phyloP scores from a whole-genome alignment of 2,797 vertebrate genomes.

The Sebastiscus albofasciatus region DNA sequence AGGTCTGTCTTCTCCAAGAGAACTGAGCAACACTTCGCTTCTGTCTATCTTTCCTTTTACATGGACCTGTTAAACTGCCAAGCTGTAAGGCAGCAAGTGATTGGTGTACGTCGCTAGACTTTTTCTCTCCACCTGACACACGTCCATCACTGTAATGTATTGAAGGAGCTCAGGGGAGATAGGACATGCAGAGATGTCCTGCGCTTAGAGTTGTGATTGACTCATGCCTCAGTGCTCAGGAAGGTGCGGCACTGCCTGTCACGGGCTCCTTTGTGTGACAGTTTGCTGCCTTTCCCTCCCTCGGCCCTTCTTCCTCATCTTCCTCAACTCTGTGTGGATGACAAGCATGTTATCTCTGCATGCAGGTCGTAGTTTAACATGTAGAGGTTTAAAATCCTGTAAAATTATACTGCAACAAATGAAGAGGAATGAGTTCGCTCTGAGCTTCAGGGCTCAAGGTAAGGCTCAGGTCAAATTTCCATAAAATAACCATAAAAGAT shows the following conservation, averaged over 20 bases:
- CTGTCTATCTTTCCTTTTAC: constrained; percentile 54
- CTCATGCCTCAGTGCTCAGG: constrained; percentile 43
- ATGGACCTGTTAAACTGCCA: constrained; percentile 56
- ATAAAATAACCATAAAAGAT: constrained; percentile 34
- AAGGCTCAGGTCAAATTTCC: constrained; percentile 9
- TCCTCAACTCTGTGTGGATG: constrained; percentile 12
- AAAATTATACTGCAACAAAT: constrained; percentile 50
- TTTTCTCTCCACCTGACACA: constrained; percentile 63
- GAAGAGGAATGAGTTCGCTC: constrained; percentile 16
- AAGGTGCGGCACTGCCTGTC: constrained; percentile 47
- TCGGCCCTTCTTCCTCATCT: background rate
- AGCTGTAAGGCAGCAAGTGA: constrained; percentile 62
- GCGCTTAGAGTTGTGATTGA: constrained; percentile 67
- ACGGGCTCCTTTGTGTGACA: constrained; percentile 14
- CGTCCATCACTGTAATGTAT: constrained; percentile 68
- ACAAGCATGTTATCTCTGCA: constrained; percentile 44
- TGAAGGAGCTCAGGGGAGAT: constrained; percentile 44
- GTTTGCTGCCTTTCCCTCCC: constrained; percentile 14
- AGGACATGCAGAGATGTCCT: constrained; percentile 49
- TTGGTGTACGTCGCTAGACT: constrained; percentile 59
- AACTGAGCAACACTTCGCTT: constrained; percentile 51
- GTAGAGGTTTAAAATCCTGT: constrained; percentile 29
- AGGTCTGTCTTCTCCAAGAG: constrained; percentile 62
- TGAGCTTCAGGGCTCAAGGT: constrained; percentile 1
- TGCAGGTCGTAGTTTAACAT: constrained; percentile 32